A percentile compares a stretch with the other conserved stretches of the same genome.
Evolutionary conservation across 2,113 vertebrate species (phyloP).

Genomic region (Pterocles gutturalis): DNA sequence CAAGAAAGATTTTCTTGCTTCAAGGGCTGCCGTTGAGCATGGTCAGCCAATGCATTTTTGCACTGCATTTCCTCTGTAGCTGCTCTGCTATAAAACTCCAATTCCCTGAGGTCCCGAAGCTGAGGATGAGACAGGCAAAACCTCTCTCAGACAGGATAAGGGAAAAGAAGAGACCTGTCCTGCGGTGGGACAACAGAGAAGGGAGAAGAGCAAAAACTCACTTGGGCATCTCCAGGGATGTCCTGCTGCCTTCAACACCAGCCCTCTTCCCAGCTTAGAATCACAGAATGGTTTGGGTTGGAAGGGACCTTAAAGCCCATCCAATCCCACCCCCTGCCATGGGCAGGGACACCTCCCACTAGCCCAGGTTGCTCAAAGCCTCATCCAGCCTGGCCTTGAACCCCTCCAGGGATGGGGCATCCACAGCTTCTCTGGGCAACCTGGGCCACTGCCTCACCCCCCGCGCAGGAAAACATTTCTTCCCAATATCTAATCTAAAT

Average conservation of each 20-base stretch:
- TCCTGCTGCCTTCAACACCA: not conserved
- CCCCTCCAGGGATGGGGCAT: no score
- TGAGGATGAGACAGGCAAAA: not conserved
- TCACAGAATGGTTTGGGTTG: no score
- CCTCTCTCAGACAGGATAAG: not conserved
- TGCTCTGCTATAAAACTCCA: not conserved
- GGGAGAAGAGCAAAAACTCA: not conserved
- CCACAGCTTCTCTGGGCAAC: no score
- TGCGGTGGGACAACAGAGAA: not conserved
- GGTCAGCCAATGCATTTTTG: not conserved
- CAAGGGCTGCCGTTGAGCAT: not conserved
- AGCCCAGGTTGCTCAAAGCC: no score
- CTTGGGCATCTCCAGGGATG: not conserved
- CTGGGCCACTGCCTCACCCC: no score
- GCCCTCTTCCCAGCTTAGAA: not conserved
- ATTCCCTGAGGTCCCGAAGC: not conserved
- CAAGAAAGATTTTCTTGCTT: not conserved
- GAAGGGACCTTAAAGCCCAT: no score
- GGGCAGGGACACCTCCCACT: no score
- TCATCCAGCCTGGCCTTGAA: no score
- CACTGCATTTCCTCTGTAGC: not conserved
- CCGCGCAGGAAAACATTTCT: no score
- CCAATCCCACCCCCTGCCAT: no score
- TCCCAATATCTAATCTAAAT: no score
- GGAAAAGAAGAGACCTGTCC: not conserved